phyloP scores from a whole-genome alignment of 2,888 invertebrate genomes.

The Eustalomyia histrio region DNA sequence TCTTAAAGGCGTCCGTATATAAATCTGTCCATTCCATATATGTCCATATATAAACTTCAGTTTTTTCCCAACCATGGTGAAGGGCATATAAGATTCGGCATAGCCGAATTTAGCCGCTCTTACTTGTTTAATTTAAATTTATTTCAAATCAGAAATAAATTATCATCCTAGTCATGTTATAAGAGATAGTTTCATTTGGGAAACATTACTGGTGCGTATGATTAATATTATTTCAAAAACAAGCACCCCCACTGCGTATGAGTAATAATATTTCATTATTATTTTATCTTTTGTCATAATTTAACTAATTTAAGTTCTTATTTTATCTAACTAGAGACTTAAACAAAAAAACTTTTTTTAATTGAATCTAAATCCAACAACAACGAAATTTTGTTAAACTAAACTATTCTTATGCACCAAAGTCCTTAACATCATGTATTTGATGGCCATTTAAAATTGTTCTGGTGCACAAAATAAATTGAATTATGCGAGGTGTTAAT shows the following conservation, averaged over 20 bases:
- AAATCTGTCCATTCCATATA: too few species aligned
- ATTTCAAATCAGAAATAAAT: too few species aligned
- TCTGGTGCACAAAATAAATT: constrained; percentile 44
- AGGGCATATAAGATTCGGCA: too few species aligned
- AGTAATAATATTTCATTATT: background rate
- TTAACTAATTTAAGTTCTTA: background rate
- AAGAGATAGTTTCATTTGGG: too few species aligned
- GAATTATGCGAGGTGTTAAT: constrained; percentile 62
- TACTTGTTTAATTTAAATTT: too few species aligned
- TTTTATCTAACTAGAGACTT: background rate
- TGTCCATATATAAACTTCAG: too few species aligned
- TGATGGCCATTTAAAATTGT: constrained; percentile 42
- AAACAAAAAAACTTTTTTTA: background rate
- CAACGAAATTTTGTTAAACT: background rate
- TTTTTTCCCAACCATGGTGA: too few species aligned
- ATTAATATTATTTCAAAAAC: too few species aligned
- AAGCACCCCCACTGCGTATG: background rate
- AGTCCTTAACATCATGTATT: constrained; percentile 8
- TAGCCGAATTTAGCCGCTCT: too few species aligned
- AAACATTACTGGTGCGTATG: too few species aligned
- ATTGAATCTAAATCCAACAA: background rate
- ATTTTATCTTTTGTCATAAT: background rate
- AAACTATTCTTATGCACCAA: background rate
- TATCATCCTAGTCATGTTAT: too few species aligned
- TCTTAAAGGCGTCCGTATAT: too few species aligned